phyloP scores from a whole-genome alignment of 2,113 vertebrate species.

The Pteropus alecto region DNA sequence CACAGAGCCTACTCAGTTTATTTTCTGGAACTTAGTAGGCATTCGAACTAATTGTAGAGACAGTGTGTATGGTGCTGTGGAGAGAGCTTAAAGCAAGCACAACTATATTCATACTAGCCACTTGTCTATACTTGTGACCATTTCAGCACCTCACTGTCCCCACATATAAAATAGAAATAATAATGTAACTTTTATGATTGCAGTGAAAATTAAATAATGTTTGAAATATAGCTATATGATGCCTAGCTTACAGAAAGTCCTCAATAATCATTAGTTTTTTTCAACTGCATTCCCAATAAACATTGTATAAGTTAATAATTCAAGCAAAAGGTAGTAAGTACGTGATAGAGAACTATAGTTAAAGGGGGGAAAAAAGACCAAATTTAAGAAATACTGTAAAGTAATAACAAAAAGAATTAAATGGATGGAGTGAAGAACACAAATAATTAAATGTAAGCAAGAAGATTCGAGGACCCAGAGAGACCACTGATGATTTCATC shows the following conservation, averaged over 20 bases:
- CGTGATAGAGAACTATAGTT: background rate
- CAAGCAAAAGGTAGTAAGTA: background rate
- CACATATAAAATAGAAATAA: background rate
- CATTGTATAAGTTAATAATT: background rate
- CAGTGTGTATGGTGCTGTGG: background rate
- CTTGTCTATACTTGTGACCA: background rate
- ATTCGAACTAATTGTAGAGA: background rate
- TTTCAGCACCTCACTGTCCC: background rate
- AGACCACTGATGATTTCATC: background rate
- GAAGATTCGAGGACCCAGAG: background rate
- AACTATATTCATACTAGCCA: background rate
- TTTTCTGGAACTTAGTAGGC: background rate
- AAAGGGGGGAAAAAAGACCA: background rate
- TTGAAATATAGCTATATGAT: background rate
- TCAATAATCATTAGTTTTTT: background rate
- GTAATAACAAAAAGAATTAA: background rate
- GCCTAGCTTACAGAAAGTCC: background rate
- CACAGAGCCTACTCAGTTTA: background rate
- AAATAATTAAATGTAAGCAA: background rate
- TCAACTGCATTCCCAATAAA: background rate
- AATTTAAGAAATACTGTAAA: background rate
- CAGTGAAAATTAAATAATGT: background rate
- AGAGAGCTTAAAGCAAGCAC: background rate
- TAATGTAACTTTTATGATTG: background rate
- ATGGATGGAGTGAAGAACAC: background rate